Evolutionary conservation across 2,888 invertebrate species (phyloP).

Genomic region (Lottia gigantea): DNA sequence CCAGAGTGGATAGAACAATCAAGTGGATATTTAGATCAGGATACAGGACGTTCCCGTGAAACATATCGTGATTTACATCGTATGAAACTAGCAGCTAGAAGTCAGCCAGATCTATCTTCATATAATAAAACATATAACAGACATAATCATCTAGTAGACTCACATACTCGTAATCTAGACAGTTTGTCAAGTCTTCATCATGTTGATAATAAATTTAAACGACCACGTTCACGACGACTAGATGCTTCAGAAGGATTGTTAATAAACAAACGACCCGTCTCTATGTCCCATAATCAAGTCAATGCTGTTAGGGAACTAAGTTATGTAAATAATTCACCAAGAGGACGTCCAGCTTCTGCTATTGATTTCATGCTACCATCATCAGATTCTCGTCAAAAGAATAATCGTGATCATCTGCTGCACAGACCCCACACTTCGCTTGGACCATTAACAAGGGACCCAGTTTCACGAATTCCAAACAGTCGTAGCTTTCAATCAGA

Average conservation of each 20-base stretch:
- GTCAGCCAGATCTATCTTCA: slow-evolving; percentile 50
- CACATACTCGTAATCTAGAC: neutral
- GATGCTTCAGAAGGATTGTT: neutral
- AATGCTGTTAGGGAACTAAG: slow-evolving; percentile 28
- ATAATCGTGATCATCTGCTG: slow-evolving; percentile 28
- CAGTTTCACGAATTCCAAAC: slow-evolving; percentile 7
- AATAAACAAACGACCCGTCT: slow-evolving; percentile 26
- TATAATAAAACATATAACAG: slow-evolving; percentile 1
- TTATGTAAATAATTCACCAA: slow-evolving; percentile 21
- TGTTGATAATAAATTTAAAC: neutral
- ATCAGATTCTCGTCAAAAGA: slow-evolving; percentile 30
- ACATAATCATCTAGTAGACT: neutral
- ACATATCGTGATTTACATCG: slow-evolving; percentile 25
- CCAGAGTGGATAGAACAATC: slow-evolving; percentile 42
- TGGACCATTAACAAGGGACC: slow-evolving; percentile 33
- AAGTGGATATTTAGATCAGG: neutral
- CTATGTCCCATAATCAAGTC: slow-evolving; percentile 29
- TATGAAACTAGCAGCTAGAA: slow-evolving; percentile 37
- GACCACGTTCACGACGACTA: neutral
- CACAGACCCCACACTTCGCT: slow-evolving; percentile 36
- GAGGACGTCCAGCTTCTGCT: slow-evolving; percentile 47
- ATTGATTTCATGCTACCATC: slow-evolving; percentile 43
- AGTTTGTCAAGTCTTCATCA: slow-evolving; percentile 2
- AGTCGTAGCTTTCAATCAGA: neutral
- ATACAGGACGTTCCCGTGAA: slow-evolving; percentile 19